Evolutionary conservation across 2,888 invertebrate species (phyloP).

Genomic region (Axea sp.): DNA sequence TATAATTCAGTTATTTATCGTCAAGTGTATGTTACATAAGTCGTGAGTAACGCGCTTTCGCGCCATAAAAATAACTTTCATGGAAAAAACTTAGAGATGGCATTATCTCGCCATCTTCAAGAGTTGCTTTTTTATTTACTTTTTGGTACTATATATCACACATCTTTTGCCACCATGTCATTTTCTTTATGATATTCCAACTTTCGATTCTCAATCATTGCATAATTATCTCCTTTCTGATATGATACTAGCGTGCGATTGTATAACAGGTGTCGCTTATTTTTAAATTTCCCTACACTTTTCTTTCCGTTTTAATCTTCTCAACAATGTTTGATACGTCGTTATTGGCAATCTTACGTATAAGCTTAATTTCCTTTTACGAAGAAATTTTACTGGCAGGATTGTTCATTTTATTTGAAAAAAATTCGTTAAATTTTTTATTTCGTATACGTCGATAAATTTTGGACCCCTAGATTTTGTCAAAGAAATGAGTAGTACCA

Average conservation of each 20-base stretch:
- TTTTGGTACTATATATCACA: constrained; percentile 36
- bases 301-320: constrained; percentile 4
- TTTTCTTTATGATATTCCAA: neutral
- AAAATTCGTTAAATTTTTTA: constrained; percentile 8
- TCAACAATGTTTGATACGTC: constrained; percentile 28
- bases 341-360: constrained; percentile 43
- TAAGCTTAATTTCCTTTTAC: constrained; percentile 15
- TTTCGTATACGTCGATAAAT: constrained; percentile 34
- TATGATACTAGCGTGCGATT: constrained; percentile 59
- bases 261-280: constrained; percentile 58
- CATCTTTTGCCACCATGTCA: constrained; percentile 11
- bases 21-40: constrained; percentile 17
- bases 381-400: constrained; percentile 38
- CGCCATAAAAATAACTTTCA: constrained; percentile 28
- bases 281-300: constrained; percentile 23
- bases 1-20: too few species aligned
- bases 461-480: constrained; percentile 30
- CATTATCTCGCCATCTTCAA: constrained; percentile 3
- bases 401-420: too few species aligned
- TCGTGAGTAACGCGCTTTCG: neutral
- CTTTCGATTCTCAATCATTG: neutral
- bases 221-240: constrained; percentile 29
- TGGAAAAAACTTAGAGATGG: constrained; percentile 15
- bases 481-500: too few species aligned
- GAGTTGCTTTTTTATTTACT: constrained; percentile 1